phyloP scores from a whole-genome alignment of 2,113 vertebrate species.

The Cisticola juncidis region DNA sequence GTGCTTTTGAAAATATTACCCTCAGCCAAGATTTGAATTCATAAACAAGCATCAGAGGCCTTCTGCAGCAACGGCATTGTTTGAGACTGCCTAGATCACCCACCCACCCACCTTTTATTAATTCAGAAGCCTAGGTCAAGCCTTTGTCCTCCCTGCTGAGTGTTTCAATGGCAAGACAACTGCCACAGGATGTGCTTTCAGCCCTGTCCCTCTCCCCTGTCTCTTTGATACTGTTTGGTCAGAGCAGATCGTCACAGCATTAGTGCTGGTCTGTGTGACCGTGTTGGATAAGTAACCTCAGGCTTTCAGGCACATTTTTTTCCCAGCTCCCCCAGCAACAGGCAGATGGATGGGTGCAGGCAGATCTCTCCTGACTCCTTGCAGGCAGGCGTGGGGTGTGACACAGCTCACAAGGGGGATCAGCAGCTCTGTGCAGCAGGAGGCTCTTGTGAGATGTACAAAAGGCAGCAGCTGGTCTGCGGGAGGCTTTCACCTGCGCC shows the following conservation, averaged over 20 bases:
- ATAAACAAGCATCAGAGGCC: background rate
- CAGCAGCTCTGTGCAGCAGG: background rate
- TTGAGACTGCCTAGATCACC: background rate
- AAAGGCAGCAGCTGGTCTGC: background rate
- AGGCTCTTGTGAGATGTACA: background rate
- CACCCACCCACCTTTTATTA: background rate
- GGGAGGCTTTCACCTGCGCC: background rate
- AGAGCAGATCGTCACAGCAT: rapidly evolving
- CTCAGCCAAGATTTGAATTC: background rate
- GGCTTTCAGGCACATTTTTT: background rate
- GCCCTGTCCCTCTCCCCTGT: background rate
- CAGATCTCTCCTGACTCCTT: background rate
- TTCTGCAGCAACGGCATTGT: background rate
- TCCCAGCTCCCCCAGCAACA: background rate
- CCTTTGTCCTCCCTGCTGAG: background rate
- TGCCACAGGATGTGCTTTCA: background rate
- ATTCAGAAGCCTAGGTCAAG: background rate
- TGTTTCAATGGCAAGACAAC: background rate
- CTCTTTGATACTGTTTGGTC: background rate
- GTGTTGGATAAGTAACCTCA: background rate
- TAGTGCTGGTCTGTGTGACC: background rate
- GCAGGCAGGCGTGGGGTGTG: background rate
- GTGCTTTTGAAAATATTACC: background rate
- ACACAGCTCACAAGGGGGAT: background rate
- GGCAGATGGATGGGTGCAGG: background rate